Percentiles rank a stretch among this genome's conserved stretches.
Evolutionary conservation across 2,888 invertebrate species (phyloP).

Genomic region (Synergus umbraculus): DNA sequence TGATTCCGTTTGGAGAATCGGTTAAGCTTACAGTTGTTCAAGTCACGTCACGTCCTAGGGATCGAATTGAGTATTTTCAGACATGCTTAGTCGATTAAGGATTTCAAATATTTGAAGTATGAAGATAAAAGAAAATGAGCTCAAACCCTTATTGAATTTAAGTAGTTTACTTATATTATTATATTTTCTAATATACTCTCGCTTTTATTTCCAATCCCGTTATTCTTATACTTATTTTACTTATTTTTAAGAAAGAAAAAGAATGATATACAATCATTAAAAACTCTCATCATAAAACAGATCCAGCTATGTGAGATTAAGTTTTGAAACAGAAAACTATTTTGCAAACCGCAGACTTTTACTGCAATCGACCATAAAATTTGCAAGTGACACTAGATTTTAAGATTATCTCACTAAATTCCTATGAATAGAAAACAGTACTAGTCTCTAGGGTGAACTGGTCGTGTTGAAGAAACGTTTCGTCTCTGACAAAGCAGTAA

Average conservation of each 20-base stretch:
- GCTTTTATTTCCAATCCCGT: no score
- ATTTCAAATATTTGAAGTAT: not conserved
- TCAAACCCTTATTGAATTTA: not conserved
- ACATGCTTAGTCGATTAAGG: not conserved
- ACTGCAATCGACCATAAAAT: no score
- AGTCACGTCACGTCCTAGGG: not conserved
- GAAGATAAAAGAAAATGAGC: not conserved
- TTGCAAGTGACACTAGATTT: not conserved
- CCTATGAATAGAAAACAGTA: not conserved
- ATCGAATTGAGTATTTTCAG: not conserved
- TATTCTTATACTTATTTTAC: no score
- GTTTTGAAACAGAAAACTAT: no score
- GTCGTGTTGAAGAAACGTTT: not conserved
- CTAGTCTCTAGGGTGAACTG: not conserved
- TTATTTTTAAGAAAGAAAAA: no score
- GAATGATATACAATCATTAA: no score
- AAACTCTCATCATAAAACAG: no score
- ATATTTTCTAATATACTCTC: no score
- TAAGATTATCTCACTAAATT: not conserved
- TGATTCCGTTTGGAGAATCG: not conserved
- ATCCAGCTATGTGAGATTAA: no score
- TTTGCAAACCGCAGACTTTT: no score
- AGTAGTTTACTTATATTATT: not conserved
- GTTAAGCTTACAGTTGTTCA: not conserved
- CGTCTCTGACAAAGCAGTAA: slow-evolving; percentile 3